Evolutionary conservation across 2,888 invertebrate species (phyloP), one percentile per base, ranked within the genome.

Genomic region (Arctia plantaginis): DNA sequence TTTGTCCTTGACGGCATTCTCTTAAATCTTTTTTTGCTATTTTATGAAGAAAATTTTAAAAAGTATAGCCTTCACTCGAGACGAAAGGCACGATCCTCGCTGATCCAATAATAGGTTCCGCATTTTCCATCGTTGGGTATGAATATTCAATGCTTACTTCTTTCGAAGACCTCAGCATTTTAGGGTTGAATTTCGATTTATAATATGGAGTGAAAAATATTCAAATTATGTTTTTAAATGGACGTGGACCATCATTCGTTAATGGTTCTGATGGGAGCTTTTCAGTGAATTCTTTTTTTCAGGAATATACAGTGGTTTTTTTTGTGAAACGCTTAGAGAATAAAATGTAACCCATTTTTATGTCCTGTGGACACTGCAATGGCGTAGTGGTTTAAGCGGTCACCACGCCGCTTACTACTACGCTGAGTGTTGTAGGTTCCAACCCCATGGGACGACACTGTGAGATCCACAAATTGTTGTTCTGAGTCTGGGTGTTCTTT

Each of bases 91-190:
- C 86, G 82, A 83, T 76, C 78, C 81, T 74, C 77, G 71, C 73
- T 86, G 84, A 87, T 85, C 86, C 87, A 86, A 87, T 89, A 88
- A 88, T 86, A 85, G 87, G 82, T 85, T 78, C 75, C 75, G 82
- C 80, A 79, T 82, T 84, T 83, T 79, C 80, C 80, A 65, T 79
- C 80, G 67, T 77, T 76, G 77, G 78, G 78, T 80, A 88, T 88
- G 88, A 88, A 88, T 88, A 88, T 88, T 88, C 87, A 87, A 79
- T 73, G 74, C 75, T 79, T 79, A 73, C 78, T 80, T 83, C 83
- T 86, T 81, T 77, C 68, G 65, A 75, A 77, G 75, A 76, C 78
- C 80, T 77, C 82, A 76, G 72, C 73, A 80, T 84, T 82, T 82
- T 76, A 82, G 80, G 81, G 79, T 86, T 86, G 80, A 86, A 85